Conservation (phyloP, 2,888 invertebrate species). For the Diaperis boleti region DNA sequence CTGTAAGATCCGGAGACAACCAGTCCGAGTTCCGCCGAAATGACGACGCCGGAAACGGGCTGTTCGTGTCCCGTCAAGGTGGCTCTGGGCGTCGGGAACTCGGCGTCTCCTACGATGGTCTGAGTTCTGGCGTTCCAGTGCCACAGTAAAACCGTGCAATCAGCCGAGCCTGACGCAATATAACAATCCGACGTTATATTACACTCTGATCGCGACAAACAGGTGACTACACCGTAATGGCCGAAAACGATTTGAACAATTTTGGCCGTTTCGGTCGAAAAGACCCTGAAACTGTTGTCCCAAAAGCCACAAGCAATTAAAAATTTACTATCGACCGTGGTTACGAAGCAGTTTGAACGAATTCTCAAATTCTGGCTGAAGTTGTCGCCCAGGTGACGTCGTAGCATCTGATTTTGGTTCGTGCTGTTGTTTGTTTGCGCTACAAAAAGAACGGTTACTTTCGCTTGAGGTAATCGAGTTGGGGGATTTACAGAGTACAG, state of each 20-base stretch:
- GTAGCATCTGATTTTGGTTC: slow-evolving; percentile 79
- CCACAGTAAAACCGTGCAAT: slow-evolving; percentile 98
- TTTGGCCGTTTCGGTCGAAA: slow-evolving; percentile 96
- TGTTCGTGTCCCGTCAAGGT: slow-evolving; percentile 98
- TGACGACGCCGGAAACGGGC: slow-evolving; percentile 93
- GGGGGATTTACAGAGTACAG: slow-evolving; percentile 86
- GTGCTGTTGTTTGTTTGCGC: slow-evolving; percentile 82
- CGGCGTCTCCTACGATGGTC: slow-evolving; percentile 97
- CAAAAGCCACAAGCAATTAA: slow-evolving; percentile 99
- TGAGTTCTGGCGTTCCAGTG: slow-evolving; percentile 98
- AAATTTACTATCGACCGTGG: slow-evolving; percentile 97
- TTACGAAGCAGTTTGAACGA: slow-evolving; percentile 95
- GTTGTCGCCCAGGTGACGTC: slow-evolving; percentile 96
- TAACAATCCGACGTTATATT: slow-evolving; percentile 99
- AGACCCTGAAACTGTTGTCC: slow-evolving; percentile 99
- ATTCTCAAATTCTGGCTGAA: slow-evolving; percentile 97
- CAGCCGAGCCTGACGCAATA: slow-evolving; percentile 97
- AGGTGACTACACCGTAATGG: slow-evolving; percentile 98
- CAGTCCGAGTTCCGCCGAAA: slow-evolving; percentile 97
- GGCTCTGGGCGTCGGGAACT: slow-evolving; percentile 94
- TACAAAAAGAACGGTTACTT: slow-evolving; percentile 57
- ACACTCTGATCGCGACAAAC: slow-evolving; percentile 96
- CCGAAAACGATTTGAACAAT: slow-evolving; percentile 99
- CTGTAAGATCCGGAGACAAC: slow-evolving; percentile 93
- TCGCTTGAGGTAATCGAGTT: slow-evolving; percentile 1